A percentile compares a stretch with the other conserved stretches of the same genome.
These are phyloP conservation scores for Anadara kagoshimensis DNA, from an alignment of 1,140 invertebrate species.

Conservation along the genomic window DNA sequence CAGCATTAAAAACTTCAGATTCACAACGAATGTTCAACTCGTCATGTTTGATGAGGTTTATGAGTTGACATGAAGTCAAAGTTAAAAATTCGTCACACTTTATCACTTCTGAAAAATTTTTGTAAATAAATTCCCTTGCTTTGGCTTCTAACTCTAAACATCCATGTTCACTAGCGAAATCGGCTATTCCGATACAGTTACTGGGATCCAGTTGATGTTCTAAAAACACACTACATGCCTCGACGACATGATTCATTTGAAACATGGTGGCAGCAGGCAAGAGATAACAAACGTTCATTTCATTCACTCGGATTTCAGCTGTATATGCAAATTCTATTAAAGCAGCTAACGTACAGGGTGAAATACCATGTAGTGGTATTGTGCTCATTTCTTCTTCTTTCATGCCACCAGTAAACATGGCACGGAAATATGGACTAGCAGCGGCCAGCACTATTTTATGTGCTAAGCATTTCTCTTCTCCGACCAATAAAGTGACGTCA, in stretches of 20 bases:
- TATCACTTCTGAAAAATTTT: conserved; percentile 91
- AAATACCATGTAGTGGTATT: conserved; percentile 90
- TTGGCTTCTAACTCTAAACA: conserved; percentile 88
- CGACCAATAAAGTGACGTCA: conserved; percentile 68
- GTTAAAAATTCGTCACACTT: conserved; percentile 93
- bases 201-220: conserved; percentile 93
- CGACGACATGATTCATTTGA: conserved; percentile 92
- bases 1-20: conserved; percentile 91
- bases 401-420: conserved; percentile 96
- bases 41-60: conserved; percentile 87
- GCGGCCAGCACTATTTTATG: conserved; percentile 73
- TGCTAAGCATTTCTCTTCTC: conserved; percentile 62
- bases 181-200: conserved; percentile 93
- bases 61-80: conserved; percentile 84
- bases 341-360: conserved; percentile 87
- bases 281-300: conserved; percentile 91
- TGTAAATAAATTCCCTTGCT: conserved; percentile 91
- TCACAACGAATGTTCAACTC: conserved; percentile 93
- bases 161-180: conserved; percentile 93
- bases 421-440: conserved; percentile 82
- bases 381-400: conserved; percentile 90
- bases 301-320: conserved; percentile 89
- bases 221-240: conserved; percentile 91
- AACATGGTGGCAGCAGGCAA: conserved; percentile 95
- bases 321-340: conserved; percentile 94